These are phyloP conservation scores for Drosophila cardini DNA, from an alignment of 1,140 invertebrate genomes.

Conservation along the genomic window DNA sequence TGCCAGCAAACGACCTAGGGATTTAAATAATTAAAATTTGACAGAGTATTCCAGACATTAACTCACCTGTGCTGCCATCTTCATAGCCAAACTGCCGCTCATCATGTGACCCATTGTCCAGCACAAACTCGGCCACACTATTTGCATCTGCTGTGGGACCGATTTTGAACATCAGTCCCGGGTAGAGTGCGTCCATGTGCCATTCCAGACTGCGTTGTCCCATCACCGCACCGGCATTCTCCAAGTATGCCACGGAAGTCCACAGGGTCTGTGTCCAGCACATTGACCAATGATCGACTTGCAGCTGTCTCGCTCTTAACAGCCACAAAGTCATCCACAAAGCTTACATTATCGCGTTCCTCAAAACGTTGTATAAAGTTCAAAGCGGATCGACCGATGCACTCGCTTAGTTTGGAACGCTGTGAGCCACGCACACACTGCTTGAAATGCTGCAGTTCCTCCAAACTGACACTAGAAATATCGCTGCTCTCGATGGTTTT, in stretches of 20 bases:
- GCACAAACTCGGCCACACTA: slow-evolving; percentile 90
- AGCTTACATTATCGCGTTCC: slow-evolving; percentile 87
- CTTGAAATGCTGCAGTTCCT: slow-evolving; percentile 62
- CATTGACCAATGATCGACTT: slow-evolving; percentile 85
- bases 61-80: slow-evolving; percentile 85
- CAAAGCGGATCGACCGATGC: slow-evolving; percentile 89
- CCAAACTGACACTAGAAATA: slow-evolving; percentile 38
- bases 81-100: slow-evolving; percentile 84
- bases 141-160: slow-evolving; percentile 87
- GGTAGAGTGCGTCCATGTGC: slow-evolving; percentile 89
- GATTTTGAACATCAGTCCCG: slow-evolving; percentile 89
- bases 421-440: slow-evolving; percentile 71
- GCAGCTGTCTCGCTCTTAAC: slow-evolving; percentile 86
- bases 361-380: slow-evolving; percentile 88
- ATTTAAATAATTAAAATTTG: background rate
- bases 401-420: slow-evolving; percentile 84
- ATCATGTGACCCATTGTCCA: slow-evolving; percentile 86
- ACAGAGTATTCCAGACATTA: too few relatives aligned
- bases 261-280: slow-evolving; percentile 89
- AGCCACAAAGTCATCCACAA: slow-evolving; percentile 87
- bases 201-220: slow-evolving; percentile 89
- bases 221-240: slow-evolving; percentile 89
- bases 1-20: slow-evolving; percentile 88
- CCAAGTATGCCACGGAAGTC: slow-evolving; percentile 89
- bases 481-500: slow-evolving; percentile 29